Percentiles rank a stretch among this genome's conserved stretches.
phyloP scores from a whole-genome alignment of 1,140 invertebrate genomes.

The Orius laevigatus region DNA sequence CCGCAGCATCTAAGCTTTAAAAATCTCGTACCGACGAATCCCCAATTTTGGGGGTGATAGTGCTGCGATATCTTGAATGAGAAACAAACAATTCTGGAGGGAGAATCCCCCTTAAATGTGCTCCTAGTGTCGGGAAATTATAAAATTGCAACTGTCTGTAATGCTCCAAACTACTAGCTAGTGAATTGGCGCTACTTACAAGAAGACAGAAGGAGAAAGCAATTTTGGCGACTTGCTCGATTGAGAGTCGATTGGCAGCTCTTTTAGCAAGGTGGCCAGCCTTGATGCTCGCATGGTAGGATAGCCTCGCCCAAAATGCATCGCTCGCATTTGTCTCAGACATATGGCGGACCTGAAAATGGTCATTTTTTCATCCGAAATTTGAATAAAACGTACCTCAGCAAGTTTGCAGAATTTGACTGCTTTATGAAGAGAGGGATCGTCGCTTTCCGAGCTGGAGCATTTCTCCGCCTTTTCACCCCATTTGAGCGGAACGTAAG shows the following conservation, averaged over 20 bases:
- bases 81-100: too few species aligned
- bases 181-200: constrained; percentile 35
- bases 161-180: constrained; percentile 4
- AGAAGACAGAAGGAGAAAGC: constrained; percentile 61
- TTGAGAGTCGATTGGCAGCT: constrained; percentile 48
- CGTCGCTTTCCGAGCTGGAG: constrained; percentile 69
- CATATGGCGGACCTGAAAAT: constrained; percentile 47
- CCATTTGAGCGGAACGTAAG: constrained; percentile 67
- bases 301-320: constrained; percentile 62
- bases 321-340: constrained; percentile 68
- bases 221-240: constrained; percentile 53
- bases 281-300: constrained; percentile 62
- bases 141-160: too few species aligned
- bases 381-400: constrained; percentile 47
- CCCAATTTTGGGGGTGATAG: too few species aligned
- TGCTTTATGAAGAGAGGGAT: constrained; percentile 46
- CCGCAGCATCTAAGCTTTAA: too few species aligned
- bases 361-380: neutral
- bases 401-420: constrained; percentile 73
- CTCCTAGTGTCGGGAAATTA: too few species aligned
- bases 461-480: constrained; percentile 41
- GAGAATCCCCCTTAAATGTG: too few species aligned
- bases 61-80: too few species aligned
- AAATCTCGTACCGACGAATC: too few species aligned
- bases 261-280: constrained; percentile 49